Base-by-base conservation (phyloP, 2,888 invertebrate genomes). In the Odontocerum albicorne region DNA sequence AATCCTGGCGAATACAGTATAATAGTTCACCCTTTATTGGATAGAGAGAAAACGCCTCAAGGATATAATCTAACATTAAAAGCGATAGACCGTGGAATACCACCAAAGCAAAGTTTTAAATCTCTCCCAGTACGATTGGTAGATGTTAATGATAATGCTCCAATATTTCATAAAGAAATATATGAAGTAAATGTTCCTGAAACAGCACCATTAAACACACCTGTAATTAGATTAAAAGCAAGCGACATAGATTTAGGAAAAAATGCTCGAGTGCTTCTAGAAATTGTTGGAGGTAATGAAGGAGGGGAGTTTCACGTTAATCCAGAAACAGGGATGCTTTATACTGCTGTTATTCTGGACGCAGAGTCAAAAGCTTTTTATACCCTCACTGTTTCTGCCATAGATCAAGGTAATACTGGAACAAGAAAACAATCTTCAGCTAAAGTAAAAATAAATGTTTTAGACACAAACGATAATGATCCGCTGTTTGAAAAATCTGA, bases 401-500 rank as follows among this genome's bases (percentile, higher is more conserved):
- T 92, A 22, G 95, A 95, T 71, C 91, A 90, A 67, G 90, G 92
- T 1, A 88, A 90, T 68, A 84, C 85, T 0, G 91, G 91, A 2
- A 85, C 87, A 10, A 79, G 92, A 45, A 88, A 91, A 65, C 91
- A 92, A 68, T 92, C 92, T 3, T 92, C 93, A 1, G 93, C 93
- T 1, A 92, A 92, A 74, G 91, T 97, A 1, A 90, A 91, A 74
- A 87, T 97, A 47, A 85, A 88, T 65, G 86, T 97, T 3, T 76
- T 89, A 47, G 96, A 96, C 72, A 89, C 91, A 49, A 97, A 98
- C 72, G 96, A 97, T 71, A 96, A 96, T 71, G 90, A 93, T 66
- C 96, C 96, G 0, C 80, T 88, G 45, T 96, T 96, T 70, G 89
- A 90, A 63, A 79, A 82, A 57, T 70, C 82, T 4, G 83, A 85